phyloP scores from a whole-genome alignment of 2,797 vertebrate genomes.

The Gymnodraco acuticeps region DNA sequence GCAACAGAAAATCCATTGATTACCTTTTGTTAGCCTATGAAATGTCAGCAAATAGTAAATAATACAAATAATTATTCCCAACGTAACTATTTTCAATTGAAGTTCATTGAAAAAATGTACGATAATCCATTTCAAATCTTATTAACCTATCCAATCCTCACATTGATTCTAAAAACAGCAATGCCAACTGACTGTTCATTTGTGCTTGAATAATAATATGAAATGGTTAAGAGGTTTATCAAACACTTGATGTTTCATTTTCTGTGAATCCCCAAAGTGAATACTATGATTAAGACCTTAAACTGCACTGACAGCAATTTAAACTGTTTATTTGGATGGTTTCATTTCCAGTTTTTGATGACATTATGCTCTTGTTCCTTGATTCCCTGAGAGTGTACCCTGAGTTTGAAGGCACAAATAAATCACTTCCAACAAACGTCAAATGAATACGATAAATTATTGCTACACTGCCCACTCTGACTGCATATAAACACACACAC shows the following conservation, averaged over 20 bases:
- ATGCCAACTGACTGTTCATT: not conserved
- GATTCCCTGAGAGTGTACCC: not conserved
- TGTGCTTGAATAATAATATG: conserved; percentile 1
- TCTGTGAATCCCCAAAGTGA: not conserved
- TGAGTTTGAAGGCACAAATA: too few relatives aligned
- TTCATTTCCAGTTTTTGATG: not conserved
- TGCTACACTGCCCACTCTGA: too few relatives aligned
- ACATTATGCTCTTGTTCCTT: not conserved
- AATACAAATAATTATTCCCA: not conserved
- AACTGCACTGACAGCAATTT: not conserved
- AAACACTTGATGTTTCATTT: not conserved
- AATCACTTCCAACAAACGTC: too few relatives aligned
- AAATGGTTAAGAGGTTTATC: not conserved
- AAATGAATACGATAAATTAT: too few relatives aligned
- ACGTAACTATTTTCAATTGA: not conserved
- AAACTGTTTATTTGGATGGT: not conserved
- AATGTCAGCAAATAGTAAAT: not conserved
- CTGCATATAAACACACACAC: not conserved
- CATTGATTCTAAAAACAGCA: not conserved
- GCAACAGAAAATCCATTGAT: not conserved
- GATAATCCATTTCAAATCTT: too few relatives aligned
- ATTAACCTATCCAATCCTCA: not conserved
- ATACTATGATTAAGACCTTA: not conserved
- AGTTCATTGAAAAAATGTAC: not conserved
- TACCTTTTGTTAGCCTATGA: not conserved